Evolutionary conservation across 1,140 invertebrate genomes (phyloP).

Genomic region (Drosophila gunungcola): DNA sequence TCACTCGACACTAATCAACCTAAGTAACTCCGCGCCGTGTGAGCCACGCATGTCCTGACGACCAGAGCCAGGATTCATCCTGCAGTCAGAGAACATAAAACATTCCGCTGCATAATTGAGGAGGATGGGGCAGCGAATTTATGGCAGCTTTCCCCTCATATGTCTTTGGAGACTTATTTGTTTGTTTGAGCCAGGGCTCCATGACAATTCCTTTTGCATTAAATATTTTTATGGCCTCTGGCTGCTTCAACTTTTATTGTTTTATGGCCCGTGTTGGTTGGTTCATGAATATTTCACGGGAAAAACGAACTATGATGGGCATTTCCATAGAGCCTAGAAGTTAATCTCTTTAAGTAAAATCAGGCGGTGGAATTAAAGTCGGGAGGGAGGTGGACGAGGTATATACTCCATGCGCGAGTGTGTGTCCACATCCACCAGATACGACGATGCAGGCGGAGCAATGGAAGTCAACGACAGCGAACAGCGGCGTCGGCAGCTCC

Average conservation of each 20-base stretch:
- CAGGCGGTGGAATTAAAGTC: constrained; percentile 66
- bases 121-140: constrained; percentile 64
- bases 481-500: constrained; percentile 61
- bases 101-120: constrained; percentile 79
- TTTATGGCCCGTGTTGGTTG: constrained; percentile 58
- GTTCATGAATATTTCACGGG: constrained; percentile 76
- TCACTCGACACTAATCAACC: constrained; percentile 76
- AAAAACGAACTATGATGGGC: constrained; percentile 48
- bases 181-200: constrained; percentile 29
- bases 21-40: constrained; percentile 57
- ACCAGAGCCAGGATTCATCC: constrained; percentile 33
- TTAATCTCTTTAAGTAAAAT: constrained; percentile 82
- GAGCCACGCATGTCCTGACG: constrained; percentile 36
- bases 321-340: constrained; percentile 66
- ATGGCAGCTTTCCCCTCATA: constrained; percentile 70
- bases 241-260: constrained; percentile 69
- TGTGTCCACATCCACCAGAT: constrained; percentile 29
- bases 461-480: constrained; percentile 13
- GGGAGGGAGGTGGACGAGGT: constrained; percentile 1
- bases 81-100: constrained; percentile 58
- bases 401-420: constrained; percentile 7
- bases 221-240: constrained; percentile 76
- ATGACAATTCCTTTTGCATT: constrained; percentile 76
- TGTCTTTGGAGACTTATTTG: constrained; percentile 80
- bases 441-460: constrained; percentile 16